Conservation (phyloP, 2,888 invertebrate species). For the Ptychoptera contaminata region DNA sequence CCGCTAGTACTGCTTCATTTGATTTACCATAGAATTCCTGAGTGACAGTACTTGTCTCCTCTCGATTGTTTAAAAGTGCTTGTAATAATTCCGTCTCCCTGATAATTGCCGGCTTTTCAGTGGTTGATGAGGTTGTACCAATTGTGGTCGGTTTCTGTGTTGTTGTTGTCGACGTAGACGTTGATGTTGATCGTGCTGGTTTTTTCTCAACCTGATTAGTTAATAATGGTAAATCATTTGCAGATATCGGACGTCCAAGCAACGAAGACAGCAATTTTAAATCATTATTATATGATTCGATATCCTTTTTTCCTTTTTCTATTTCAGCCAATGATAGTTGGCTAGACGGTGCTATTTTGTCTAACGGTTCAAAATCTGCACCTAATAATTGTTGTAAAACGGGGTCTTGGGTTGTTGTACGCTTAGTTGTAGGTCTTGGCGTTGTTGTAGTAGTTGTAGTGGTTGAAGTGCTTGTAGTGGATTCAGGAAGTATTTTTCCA, state of each 20-base stretch:
- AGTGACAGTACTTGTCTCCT: background rate
- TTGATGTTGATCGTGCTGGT: conserved; percentile 18
- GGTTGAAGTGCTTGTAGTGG: conserved; percentile 18
- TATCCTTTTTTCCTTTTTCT: conserved; percentile 14
- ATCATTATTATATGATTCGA: conserved; percentile 16
- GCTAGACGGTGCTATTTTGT: conserved; percentile 8
- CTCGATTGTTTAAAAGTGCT: conserved; percentile 9
- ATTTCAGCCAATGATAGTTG: conserved; percentile 11
- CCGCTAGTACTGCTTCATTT: conserved; percentile 53
- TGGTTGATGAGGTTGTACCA: conserved; percentile 21
- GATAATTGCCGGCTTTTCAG: conserved; percentile 18
- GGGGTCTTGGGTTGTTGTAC: no score
- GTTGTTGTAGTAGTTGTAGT: conserved; percentile 19
- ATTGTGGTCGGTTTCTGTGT: conserved; percentile 18
- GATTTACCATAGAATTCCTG: conserved; percentile 36
- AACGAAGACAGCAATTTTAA: conserved; percentile 17
- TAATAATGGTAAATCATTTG: conserved; percentile 14
- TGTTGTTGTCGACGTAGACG: conserved; percentile 24
- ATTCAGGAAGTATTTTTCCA: conserved; percentile 15
- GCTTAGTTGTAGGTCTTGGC: conserved; percentile 7
- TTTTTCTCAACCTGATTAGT: conserved; percentile 15
- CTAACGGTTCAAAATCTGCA: no score
- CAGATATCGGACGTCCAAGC: conserved; percentile 16
- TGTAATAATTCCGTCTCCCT: conserved; percentile 14
- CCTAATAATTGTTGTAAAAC: no score